Percentiles rank a stretch among this genome's conserved stretches.
phyloP scores from a whole-genome alignment of 2,888 invertebrate genomes.

The Drosophila flavopinicola region DNA sequence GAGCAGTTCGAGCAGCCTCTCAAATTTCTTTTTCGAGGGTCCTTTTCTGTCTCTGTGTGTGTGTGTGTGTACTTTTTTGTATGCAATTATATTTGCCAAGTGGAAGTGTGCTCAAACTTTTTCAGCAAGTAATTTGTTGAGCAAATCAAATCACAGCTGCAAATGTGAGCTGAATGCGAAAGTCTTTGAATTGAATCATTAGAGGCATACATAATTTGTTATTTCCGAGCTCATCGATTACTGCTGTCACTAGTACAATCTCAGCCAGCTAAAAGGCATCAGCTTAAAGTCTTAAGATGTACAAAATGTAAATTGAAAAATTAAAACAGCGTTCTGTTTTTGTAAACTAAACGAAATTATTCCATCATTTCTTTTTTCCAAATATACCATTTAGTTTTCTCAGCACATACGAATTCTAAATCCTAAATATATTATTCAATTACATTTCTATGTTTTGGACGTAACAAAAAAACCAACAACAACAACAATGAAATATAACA shows the following conservation, averaged over 20 bases:
- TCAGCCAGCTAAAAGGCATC: too few relatives aligned
- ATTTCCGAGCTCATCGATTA: conserved; percentile 23
- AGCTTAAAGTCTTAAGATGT: too few relatives aligned
- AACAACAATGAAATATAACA: conserved; percentile 16
- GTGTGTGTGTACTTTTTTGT: conserved; percentile 18
- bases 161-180: conserved; percentile 24
- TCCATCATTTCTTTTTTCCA: background rate
- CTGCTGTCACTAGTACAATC: too few relatives aligned
- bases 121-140: conserved; percentile 43
- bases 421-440: conserved; percentile 45
- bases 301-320: background rate
- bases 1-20: conserved; percentile 23
- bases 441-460: conserved; percentile 17
- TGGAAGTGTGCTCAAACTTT: conserved; percentile 49
- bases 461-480: background rate
- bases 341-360: too few relatives aligned
- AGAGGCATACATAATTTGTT: conserved; percentile 34
- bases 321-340: background rate
- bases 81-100: conserved; percentile 51
- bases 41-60: conserved; percentile 8
- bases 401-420: conserved; percentile 2
- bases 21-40: conserved; percentile 31
- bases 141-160: conserved; percentile 48
- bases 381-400: conserved; percentile 1
- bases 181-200: conserved; percentile 46